Evolutionary conservation across 2,797 vertebrate genomes (phyloP), one percentile per base, ranked within the genome.

Genomic region (Onychomys arenicola): DNA sequence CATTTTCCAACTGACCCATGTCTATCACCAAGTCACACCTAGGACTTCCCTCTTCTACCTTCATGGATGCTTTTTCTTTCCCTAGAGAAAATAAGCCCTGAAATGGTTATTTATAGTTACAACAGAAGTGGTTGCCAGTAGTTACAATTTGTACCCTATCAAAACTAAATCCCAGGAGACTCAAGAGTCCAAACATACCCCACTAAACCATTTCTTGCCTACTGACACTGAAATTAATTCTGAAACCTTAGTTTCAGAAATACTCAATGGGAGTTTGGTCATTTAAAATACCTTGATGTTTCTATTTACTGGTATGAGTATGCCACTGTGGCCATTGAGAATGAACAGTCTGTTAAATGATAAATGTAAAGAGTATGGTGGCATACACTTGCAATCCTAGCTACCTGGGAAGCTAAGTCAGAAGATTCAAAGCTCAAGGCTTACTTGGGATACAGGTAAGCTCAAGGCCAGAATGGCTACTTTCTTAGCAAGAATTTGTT

Each of bases 211-310:
- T n/a, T 49, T 52, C 83, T 85, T 49, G 63, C 32, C 83, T 85
- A n/a, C 83, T n/a, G 63, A 69, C 63, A 69, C 32, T 69, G 19
- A 69, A 63, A 69, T 69, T n/a, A 67, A 65, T 25, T 49, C 32
- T 67, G 43, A 85, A 94, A 92, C 6, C 17, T 82, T 49, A 91
- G 92, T 94, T 96, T 92, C 73, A 92, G 76, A 95, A 97, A 89
- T 69, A 94, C 17, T 32, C 40, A 90, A 37, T 43, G 52, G 10
- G 34, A 92, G 59, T 96, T 97, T 43, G 94, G 12, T 85, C 34
- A 61, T 80, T 96, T 95, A 93, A 73, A 92, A 3, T 90, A 90
- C 27, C 55, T 34, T 77, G 61, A 75, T 69, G 82, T 91, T 93
- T 83, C 75, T 93, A 88, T 29, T 76, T 37, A 61, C 3, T 59